Percentiles rank a stretch among this genome's conserved stretches.
phyloP scores from a whole-genome alignment of 1,140 invertebrate genomes.

The Drosophila teissieri region DNA sequence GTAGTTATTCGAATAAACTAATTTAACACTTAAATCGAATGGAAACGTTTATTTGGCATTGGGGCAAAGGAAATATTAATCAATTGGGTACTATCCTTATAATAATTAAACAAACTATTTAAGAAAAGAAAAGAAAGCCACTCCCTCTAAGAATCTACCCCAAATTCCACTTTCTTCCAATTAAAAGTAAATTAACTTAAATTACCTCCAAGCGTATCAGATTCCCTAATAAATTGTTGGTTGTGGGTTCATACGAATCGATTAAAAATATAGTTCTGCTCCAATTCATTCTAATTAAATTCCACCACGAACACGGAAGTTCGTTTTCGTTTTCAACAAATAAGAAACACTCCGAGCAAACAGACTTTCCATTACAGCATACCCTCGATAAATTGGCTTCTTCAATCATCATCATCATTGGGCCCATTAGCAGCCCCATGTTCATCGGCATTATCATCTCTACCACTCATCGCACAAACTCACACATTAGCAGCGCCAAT shows the following conservation, averaged over 20 bases:
- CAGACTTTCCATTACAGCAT: conserved; percentile 21
- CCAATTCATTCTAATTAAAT: conserved; percentile 23
- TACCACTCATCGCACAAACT: conserved; percentile 24
- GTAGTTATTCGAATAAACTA: conserved; percentile 17
- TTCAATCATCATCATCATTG: conserved; percentile 34
- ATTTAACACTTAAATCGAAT: not conserved
- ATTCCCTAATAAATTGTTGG: not conserved
- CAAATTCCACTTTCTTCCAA: not conserved
- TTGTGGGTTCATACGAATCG: not conserved
- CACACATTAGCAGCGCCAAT: conserved; percentile 55
- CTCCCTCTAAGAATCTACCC: not conserved
- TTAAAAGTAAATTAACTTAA: conserved; percentile 6
- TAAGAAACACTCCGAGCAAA: not conserved
- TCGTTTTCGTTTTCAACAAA: conserved; percentile 5
- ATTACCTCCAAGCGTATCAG: not conserved
- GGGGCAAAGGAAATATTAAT: not conserved
- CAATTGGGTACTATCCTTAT: no score
- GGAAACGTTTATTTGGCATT: not conserved
- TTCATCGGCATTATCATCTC: conserved; percentile 17
- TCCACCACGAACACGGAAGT: not conserved
- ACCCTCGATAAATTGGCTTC: conserved; percentile 22
- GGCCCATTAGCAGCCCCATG: conserved; percentile 38
- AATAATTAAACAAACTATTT: no score
- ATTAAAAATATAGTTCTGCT: conserved; percentile 30
- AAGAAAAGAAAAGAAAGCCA: not conserved